Conservation (phyloP, 2,888 invertebrate genomes). For the Chrysolina haemoptera region DNA sequence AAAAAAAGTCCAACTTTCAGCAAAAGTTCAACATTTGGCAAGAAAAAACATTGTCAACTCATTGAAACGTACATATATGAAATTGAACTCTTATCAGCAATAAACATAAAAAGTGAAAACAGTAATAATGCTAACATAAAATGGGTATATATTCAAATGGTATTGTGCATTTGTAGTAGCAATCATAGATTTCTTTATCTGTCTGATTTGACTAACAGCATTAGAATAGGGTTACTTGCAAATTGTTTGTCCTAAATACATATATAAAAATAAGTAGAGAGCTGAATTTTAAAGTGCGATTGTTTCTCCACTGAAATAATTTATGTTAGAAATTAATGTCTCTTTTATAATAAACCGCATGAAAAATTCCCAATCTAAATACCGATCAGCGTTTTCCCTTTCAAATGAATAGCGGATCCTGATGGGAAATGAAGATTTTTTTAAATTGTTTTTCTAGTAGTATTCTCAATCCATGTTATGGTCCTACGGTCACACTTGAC, state of each 20-base stretch:
- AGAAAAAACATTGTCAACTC: neutral
- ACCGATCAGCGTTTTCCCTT: neutral
- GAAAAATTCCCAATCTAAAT: neutral
- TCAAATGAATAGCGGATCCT: neutral
- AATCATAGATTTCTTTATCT: constrained; percentile 30
- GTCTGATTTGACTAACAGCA: constrained; percentile 30
- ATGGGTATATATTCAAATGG: constrained; percentile 5
- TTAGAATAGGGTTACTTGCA: constrained; percentile 34
- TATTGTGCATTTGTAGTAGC: neutral
- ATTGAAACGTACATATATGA: neutral
- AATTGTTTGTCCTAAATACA: constrained; percentile 33
- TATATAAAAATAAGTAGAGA: constrained; percentile 32
- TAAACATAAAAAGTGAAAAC: constrained; percentile 28
- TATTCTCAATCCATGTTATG: neutral
- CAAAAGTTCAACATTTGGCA: no score
- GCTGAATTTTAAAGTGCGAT: constrained; percentile 26
- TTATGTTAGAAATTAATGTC: constrained; percentile 14
- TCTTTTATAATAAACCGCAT: neutral
- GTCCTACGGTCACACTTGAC: neutral
- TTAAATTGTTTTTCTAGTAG: neutral
- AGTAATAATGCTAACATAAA: neutral
- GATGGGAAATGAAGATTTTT: neutral
- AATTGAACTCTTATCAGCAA: constrained; percentile 5
- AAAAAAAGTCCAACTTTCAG: neutral
- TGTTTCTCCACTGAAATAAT: constrained; percentile 27